These are phyloP conservation scores for Unio delphinus DNA, from an alignment of 2,888 invertebrate species.

Conservation along the genomic window DNA sequence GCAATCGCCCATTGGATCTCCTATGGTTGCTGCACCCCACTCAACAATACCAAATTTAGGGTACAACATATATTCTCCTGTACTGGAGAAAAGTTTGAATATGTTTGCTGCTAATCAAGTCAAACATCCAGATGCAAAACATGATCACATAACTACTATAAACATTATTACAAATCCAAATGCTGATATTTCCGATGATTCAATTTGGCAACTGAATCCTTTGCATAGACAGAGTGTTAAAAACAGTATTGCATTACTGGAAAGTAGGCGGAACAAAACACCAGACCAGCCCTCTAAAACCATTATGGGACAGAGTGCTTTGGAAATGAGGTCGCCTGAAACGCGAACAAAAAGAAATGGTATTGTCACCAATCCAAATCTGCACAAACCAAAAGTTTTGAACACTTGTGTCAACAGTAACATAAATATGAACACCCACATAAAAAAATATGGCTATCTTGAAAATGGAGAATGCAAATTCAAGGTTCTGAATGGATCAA, in stretches of 20 bases:
- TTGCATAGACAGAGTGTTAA: conserved; percentile 47
- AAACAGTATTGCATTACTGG: conserved; percentile 39
- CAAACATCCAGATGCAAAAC: conserved; percentile 49
- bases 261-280: conserved; percentile 36
- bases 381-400: conserved; percentile 50
- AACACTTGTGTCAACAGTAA: conserved; percentile 33
- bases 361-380: conserved; percentile 71
- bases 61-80: conserved; percentile 27
- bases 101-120: conserved; percentile 44
- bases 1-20: conserved; percentile 86
- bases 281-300: conserved; percentile 46
- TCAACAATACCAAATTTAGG: conserved; percentile 3
- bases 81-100: conserved; percentile 43
- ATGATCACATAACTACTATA: conserved; percentile 55
- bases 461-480: conserved; percentile 20
- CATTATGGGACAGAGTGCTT: conserved; percentile 55
- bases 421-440: conserved; percentile 4
- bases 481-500: conserved; percentile 10
- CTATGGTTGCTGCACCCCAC: conserved; percentile 70
- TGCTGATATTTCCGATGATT: conserved; percentile 63
- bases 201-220: conserved; percentile 65
- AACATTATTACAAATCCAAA: conserved; percentile 65
- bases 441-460: conserved; percentile 24
- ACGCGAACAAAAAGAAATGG: conserved; percentile 68
- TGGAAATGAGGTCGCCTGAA: conserved; percentile 66